These are phyloP conservation scores for Apoderus coryli DNA, from an alignment of 2,888 invertebrate genomes.

Conservation along the genomic window DNA sequence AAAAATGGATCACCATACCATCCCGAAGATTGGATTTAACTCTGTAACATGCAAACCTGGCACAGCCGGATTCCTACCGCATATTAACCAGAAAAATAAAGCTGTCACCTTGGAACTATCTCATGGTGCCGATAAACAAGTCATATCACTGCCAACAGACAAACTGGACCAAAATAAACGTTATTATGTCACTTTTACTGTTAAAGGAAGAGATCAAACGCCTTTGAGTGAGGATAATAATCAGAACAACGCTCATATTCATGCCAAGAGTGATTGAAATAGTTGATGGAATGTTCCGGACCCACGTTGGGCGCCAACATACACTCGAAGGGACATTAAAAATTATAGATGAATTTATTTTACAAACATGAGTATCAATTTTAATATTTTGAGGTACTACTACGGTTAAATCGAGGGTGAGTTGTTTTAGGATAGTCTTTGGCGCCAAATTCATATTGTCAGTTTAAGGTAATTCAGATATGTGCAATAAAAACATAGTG, in stretches of 20 bases:
- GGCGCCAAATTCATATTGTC: too few relatives aligned
- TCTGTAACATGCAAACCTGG: slow-evolving; percentile 27
- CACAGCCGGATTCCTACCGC: slow-evolving; percentile 46
- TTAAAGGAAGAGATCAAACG: slow-evolving; percentile 55
- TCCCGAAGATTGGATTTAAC: slow-evolving; percentile 52
- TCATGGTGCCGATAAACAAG: slow-evolving; percentile 70
- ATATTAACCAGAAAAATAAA: slow-evolving; percentile 41
- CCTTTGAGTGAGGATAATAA: slow-evolving; percentile 19
- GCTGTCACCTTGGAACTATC: slow-evolving; percentile 66
- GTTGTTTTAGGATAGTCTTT: too few relatives aligned
- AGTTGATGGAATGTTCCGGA: too few relatives aligned
- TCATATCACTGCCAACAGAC: slow-evolving; percentile 78
- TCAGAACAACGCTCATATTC: slow-evolving; percentile 24
- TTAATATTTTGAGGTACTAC: too few relatives aligned
- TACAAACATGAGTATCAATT: too few relatives aligned
- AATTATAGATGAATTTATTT: too few relatives aligned
- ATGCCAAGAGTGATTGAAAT: slow-evolving; percentile 32
- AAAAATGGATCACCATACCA: slow-evolving; percentile 64
- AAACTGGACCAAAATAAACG: slow-evolving; percentile 76
- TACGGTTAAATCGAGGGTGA: too few relatives aligned
- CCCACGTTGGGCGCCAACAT: too few relatives aligned
- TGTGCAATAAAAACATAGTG: too few relatives aligned
- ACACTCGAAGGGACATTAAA: too few relatives aligned
- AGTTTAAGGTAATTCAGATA: too few relatives aligned
- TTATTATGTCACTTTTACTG: slow-evolving; percentile 86